Conservation (phyloP, 2,113 vertebrate genomes). For the Puffinus mauretanicus region DNA sequence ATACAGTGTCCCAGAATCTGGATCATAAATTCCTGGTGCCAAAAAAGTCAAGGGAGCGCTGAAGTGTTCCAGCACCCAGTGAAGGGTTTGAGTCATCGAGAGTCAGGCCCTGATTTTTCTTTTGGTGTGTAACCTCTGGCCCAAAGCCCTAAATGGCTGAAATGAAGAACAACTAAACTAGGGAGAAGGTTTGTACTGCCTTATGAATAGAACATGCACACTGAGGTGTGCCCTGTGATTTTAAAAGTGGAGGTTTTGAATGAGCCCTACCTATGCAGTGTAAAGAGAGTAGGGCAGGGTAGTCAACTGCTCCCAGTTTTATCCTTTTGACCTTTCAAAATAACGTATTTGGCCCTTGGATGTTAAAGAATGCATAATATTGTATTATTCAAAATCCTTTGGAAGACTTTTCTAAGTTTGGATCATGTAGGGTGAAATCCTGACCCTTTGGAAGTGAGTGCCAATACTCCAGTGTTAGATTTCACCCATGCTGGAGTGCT, state of each 20-base stretch:
- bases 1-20: slow-evolving; percentile 4
- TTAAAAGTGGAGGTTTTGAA: neutral
- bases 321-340: slow-evolving; percentile 12
- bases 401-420: neutral
- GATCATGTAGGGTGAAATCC: neutral
- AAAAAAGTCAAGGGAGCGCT: neutral
- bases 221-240: neutral
- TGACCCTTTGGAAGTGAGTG: neutral
- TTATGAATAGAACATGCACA: neutral
- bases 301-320: neutral
- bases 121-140: slow-evolving; percentile 42
- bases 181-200: neutral
- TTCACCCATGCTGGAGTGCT: neutral
- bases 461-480: neutral
- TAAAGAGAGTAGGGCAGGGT: neutral
- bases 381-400: neutral
- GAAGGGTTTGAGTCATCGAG: neutral
- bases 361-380: neutral
- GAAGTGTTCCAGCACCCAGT: slow-evolving; percentile 2
- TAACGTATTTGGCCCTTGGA: neutral
- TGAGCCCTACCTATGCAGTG: neutral
- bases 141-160: neutral
- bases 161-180: neutral
- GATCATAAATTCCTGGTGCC: slow-evolving; percentile 29
- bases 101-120: slow-evolving; percentile 18